These are phyloP conservation scores for Eupeodes corollae DNA, from an alignment of 1,140 invertebrate species.

Conservation along the genomic window DNA sequence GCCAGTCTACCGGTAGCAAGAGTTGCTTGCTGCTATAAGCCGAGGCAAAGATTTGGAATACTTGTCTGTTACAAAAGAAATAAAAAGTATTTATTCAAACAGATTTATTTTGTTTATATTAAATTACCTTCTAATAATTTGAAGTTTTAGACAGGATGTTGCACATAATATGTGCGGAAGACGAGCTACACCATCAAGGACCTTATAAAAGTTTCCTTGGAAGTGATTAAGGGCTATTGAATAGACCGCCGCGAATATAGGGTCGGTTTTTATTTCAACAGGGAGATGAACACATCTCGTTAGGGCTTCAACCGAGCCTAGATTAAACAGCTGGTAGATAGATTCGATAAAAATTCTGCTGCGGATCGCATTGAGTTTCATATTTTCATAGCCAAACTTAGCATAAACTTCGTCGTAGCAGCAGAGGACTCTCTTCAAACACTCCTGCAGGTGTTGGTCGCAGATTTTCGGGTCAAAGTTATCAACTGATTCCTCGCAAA, in stretches of 20 bases:
- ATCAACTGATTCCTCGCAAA: constrained; percentile 38
- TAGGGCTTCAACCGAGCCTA: constrained; percentile 39
- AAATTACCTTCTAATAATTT: constrained; percentile 40
- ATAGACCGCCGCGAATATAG: constrained; percentile 20
- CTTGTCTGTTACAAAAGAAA: constrained; percentile 37
- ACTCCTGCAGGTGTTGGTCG: constrained; percentile 47
- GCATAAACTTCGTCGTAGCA: constrained; percentile 43
- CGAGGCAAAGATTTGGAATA: constrained; percentile 41
- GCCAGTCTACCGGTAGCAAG: constrained; percentile 35
- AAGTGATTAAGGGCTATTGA: constrained; percentile 40
- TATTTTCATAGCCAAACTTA: neutral
- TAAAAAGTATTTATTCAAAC: constrained; percentile 9
- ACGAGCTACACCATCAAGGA: constrained; percentile 31
- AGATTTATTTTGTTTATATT: neutral
- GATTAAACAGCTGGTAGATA: constrained; percentile 45
- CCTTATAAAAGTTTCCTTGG: constrained; percentile 40
- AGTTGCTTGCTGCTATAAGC: constrained; percentile 45
- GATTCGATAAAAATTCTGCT: constrained; percentile 37
- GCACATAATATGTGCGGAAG: constrained; percentile 40
- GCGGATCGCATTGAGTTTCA: constrained; percentile 2
- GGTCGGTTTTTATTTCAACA: constrained; percentile 11
- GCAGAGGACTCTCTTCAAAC: constrained; percentile 43
- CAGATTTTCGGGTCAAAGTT: constrained; percentile 49
- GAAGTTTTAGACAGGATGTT: constrained; percentile 38
- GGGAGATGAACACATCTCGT: constrained; percentile 34